Percentiles rank a stretch among this genome's conserved stretches.
Conservation (phyloP, 1,140 invertebrate species). For the Pogonus chalceus region DNA sequence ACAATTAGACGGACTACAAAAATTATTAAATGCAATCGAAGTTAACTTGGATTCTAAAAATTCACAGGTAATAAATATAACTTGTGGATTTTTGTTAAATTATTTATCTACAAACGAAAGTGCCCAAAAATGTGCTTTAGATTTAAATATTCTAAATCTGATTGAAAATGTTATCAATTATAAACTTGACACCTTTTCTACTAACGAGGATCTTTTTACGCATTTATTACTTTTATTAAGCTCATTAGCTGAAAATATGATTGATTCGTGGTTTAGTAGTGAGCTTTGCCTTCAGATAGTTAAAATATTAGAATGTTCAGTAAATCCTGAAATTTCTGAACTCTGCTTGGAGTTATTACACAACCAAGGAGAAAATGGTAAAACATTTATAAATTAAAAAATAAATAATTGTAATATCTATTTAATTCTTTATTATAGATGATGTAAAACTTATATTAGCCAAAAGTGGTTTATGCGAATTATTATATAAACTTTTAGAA, state of each 20-base stretch:
- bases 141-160: constrained; percentile 54
- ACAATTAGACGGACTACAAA: constrained; percentile 46
- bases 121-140: constrained; percentile 51
- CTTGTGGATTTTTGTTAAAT: constrained; percentile 67
- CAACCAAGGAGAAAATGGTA: constrained; percentile 63
- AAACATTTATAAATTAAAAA: constrained; percentile 12
- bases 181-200: constrained; percentile 33
- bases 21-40: constrained; percentile 33
- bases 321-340: constrained; percentile 57
- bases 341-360: constrained; percentile 66
- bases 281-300: constrained; percentile 46
- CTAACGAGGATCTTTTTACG: constrained; percentile 47
- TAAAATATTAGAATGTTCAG: constrained; percentile 48
- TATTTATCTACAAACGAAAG: constrained; percentile 64
- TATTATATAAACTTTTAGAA: constrained; percentile 63
- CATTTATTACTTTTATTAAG: constrained; percentile 63
- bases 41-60: constrained; percentile 18
- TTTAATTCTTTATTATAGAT: constrained; percentile 42
- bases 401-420: neutral
- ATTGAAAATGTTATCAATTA: constrained; percentile 37
- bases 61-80: constrained; percentile 38
- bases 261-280: constrained; percentile 44
- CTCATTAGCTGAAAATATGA: constrained; percentile 59
- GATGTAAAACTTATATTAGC: constrained; percentile 65
- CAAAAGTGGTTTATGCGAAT: constrained; percentile 60